Base-by-base conservation (phyloP, 2,888 invertebrate species). In the Hemithea aestivaria region DNA sequence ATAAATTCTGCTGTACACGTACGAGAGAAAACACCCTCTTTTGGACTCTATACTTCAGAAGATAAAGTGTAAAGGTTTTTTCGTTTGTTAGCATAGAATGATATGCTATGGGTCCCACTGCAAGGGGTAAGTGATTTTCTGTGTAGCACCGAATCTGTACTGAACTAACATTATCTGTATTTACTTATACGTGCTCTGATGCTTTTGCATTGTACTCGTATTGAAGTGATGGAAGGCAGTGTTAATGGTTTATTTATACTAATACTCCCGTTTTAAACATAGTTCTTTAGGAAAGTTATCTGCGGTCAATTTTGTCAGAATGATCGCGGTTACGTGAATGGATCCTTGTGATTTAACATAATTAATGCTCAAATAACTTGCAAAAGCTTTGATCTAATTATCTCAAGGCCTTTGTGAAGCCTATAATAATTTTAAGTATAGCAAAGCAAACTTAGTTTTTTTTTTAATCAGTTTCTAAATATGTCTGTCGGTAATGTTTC, bases 81-180 rank as follows among this genome's bases (percentile, higher is more conserved):
- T 39, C 22, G 39, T 40, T 32, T 30, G 30, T 12, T 31, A 27
- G 40, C 32, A 35, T 43, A 40, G 43, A 36, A 35, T 42, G 41
- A 36, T 42, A 36, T 44, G 25, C 69, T 73, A 78, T 70, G 73
- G 72, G 69, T 65, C 65, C 74, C 78, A 67, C 79, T 70, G 83
- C 74, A 83, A 77, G 82, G 83, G 82, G 83, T 85, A 87, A 87
- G 87, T 87, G 87, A 82, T 75, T 84, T 87, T 87, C 74, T 83
- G 81, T 87, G 85, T 87, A 73, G 73, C 67, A 73, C 72, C 67
- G 65, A 74, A 81, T 79, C 69, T 73, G 65, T 70, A 65, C 63
- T 56, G 53, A 62, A 60, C 55, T 48, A 60, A 75, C 65, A 67
- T 66, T 75, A 66, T 72, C 65, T 73, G 62, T 67, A 58, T 16